Conservation (phyloP, 92 coral and sea anemone genomes). For the Nematostella vectensis region DNA sequence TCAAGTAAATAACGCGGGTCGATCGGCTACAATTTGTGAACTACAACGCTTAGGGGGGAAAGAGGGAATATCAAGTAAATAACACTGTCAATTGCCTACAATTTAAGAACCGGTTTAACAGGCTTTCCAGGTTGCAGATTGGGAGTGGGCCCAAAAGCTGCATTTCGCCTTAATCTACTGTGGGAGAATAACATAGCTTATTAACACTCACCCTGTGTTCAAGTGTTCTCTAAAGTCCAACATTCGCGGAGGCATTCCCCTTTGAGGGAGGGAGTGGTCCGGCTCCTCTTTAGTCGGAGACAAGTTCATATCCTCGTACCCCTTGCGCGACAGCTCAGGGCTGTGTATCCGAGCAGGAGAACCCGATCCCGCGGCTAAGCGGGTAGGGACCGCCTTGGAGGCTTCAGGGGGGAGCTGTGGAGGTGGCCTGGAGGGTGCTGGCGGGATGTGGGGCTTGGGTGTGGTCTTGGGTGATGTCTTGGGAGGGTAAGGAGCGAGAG, state of each 20-base stretch:
- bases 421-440: conserved; percentile 1
- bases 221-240: conserved; percentile 1
- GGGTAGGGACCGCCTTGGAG: background rate
- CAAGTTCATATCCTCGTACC: conserved; percentile 51
- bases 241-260: conserved; percentile 8
- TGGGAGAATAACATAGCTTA: no score
- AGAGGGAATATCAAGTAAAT: no score
- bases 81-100: no score
- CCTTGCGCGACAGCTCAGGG: conserved; percentile 32
- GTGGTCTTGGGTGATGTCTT: background rate
- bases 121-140: no score
- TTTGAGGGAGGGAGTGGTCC: conserved; percentile 5
- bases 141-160: no score
- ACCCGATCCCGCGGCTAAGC: background rate
- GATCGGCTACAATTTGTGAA: no score
- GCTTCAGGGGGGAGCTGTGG: conserved; percentile 3
- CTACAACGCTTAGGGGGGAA: no score
- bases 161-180: no score
- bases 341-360: background rate
- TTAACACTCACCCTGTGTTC: no score
- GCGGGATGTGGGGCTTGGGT: conserved; percentile 7
- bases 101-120: no score
- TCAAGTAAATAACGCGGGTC: no score
- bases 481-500: background rate
- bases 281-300: conserved; percentile 14